Base-by-base conservation (phyloP, 1,140 invertebrate species). In the Drosophila baimaii region DNA sequence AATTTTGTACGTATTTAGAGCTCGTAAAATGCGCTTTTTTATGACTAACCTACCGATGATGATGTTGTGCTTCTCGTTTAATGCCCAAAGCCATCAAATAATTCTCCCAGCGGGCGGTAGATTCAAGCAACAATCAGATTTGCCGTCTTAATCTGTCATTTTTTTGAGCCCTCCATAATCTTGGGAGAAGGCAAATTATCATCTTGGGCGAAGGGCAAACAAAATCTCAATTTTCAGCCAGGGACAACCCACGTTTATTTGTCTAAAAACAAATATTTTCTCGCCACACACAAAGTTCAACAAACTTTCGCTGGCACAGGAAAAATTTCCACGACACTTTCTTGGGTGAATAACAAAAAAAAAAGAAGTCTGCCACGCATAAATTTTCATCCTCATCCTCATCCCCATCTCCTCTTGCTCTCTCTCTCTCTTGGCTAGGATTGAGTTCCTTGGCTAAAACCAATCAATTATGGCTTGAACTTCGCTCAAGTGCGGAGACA, bases 391-490 rank as follows among this genome's bases (percentile, higher is more conserved):
- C 15, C 62, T 44, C 64, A 49, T 44, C n/a, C n/a, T 13, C 33
- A 41, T 25, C 15, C 62, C 35, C 64, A 49, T 44, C n/a, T n/a
- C 62, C n/a, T 33, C 29, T 21, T 41, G n/a, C 17, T 10, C n/a
- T 39, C 17, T 10, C 15, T 8, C 6, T 3, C 13, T 29, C 25
- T 10, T 10, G 5, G 9, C 8, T n/a, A 43, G 54, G 54, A 83
- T 84, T 79, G 54, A 47, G 49, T 46, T 49, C 29, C 56, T 37
- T 25, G 56, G 35, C 73, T 46, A 59, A 81, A 55, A 39, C 65
- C 77, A 85, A 83, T 83, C 81, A 83, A 85, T 85, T 83, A 77
- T 64, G 44, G 44, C 70, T 46, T 13, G 43, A 46, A 39, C 47
- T 52, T 59, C 10, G 31, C 47, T 63, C 66, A 33, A 58, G 66